A percentile compares a stretch with the other conserved stretches of the same genome.
Conservation (phyloP, 2,113 vertebrate species). For the Microtus richardsoni region DNA sequence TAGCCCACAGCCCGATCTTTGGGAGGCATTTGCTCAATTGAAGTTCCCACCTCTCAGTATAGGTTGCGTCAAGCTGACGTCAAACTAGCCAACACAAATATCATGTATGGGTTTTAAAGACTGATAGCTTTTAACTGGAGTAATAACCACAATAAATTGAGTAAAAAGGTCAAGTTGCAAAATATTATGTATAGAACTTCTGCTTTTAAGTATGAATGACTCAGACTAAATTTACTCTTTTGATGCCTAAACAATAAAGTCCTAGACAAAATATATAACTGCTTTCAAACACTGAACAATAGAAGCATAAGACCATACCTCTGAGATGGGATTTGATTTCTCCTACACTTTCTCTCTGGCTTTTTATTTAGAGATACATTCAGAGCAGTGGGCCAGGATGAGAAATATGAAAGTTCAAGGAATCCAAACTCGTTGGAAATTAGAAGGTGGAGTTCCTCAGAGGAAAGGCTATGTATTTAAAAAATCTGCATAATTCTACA, state of each 20-base stretch:
- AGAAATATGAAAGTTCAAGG: background rate
- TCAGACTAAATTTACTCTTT: background rate
- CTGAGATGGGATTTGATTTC: background rate
- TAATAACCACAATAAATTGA: background rate
- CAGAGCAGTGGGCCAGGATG: background rate
- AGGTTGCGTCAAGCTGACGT: background rate
- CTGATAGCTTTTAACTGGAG: background rate
- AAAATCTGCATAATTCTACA: background rate
- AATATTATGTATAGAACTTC: background rate
- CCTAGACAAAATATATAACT: background rate
- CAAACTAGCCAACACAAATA: background rate
- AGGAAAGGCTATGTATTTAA: background rate
- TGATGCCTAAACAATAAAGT: background rate
- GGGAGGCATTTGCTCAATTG: background rate
- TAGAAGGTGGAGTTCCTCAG: background rate
- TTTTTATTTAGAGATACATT: background rate
- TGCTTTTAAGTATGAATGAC: background rate
- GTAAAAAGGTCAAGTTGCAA: background rate
- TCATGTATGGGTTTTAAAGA: background rate
- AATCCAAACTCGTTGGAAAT: background rate
- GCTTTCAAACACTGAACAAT: background rate
- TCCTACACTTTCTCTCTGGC: background rate
- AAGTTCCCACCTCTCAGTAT: background rate
- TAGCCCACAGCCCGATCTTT: background rate
- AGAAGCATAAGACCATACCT: background rate